A percentile compares a stretch with the other conserved stretches of the same genome.
These are phyloP conservation scores for Aspidiotus rigidus DNA, from an alignment of 2,888 invertebrate species.

Conservation along the genomic window DNA sequence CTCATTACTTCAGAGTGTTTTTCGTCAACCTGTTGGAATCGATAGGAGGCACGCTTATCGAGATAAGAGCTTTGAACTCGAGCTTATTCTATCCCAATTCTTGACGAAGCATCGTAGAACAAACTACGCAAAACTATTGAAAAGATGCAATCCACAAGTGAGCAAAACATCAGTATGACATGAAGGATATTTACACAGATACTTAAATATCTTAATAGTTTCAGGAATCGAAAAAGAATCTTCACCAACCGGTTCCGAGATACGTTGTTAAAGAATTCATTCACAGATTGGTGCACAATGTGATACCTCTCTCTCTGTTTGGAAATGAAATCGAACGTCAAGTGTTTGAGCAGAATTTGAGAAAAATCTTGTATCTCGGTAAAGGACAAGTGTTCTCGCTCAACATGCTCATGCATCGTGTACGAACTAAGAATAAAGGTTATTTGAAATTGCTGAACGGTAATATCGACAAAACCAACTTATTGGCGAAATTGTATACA, in stretches of 20 bases:
- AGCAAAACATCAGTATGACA: neutral
- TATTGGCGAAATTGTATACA: conserved; percentile 21
- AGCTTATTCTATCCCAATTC: conserved; percentile 1
- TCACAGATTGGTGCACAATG: conserved; percentile 17
- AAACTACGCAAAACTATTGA: conserved; percentile 5
- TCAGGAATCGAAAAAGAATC: neutral
- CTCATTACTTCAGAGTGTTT: conserved; percentile 1
- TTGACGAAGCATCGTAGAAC: conserved; percentile 5
- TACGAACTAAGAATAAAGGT: neutral
- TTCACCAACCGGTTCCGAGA: neutral
- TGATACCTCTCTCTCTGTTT: conserved; percentile 16
- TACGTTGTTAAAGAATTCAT: conserved; percentile 14
- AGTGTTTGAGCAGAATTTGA: conserved; percentile 17
- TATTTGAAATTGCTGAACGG: conserved; percentile 1
- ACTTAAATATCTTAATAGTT: conserved; percentile 1
- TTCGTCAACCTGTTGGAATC: conserved; percentile 8
- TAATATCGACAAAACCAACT: conserved; percentile 14
- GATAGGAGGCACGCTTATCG: neutral
- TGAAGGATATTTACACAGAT: neutral
- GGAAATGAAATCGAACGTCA: conserved; percentile 9
- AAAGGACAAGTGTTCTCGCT: conserved; percentile 25
- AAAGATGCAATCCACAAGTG: neutral
- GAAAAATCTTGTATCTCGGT: conserved; percentile 5
- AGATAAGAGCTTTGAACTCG: neutral
- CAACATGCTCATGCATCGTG: conserved; percentile 9